Evolutionary conservation across 2,113 vertebrate species (phyloP).

Genomic region (Psammodynastes pulverulentus): DNA sequence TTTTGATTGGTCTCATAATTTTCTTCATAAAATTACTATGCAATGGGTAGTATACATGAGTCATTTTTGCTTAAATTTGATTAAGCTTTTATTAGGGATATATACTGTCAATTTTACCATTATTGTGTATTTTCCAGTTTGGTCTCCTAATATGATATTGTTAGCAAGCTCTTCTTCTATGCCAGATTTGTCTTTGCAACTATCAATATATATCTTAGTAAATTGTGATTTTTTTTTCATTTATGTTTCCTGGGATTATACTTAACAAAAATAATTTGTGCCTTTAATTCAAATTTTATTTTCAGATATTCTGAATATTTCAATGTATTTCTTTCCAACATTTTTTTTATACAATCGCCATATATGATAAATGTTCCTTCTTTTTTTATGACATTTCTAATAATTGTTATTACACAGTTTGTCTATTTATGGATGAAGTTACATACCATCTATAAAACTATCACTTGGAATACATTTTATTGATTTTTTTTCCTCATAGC

Average conservation of each 20-base stretch:
- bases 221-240: not conserved
- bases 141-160: not conserved
- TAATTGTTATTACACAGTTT: not conserved
- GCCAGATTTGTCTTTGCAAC: not conserved
- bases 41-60: not conserved
- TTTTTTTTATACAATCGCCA: not conserved
- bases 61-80: not conserved
- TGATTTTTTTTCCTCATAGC: not conserved
- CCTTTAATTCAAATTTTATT: not conserved
- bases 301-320: not conserved
- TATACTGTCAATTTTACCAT: not conserved
- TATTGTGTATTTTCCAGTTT: not conserved
- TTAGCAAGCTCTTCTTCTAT: not conserved
- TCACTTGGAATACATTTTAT: not conserved
- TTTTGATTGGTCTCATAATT: not conserved
- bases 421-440: not conserved
- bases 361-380: not conserved
- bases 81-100: not conserved
- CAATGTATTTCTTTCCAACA: not conserved
- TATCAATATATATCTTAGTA: not conserved
- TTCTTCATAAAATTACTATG: not conserved
- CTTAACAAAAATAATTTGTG: not conserved
- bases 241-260: not conserved
- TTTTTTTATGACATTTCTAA: not conserved
- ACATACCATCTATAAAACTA: not conserved